Conservation (phyloP, 2,113 vertebrate genomes). For the Xenus cinereus region DNA sequence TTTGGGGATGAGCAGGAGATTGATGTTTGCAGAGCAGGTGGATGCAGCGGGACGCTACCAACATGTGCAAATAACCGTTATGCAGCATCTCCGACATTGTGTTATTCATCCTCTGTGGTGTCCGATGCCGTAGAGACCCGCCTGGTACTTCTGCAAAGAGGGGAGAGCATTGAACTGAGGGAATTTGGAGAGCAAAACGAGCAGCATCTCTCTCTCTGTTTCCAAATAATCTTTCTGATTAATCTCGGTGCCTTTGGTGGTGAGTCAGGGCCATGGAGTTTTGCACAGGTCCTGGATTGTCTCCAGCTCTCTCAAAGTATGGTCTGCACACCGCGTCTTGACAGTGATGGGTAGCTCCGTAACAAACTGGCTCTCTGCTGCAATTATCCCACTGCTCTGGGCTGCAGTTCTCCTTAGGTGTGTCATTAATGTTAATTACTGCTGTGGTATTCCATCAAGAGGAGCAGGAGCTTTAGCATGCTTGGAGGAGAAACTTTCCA, state of each 20-base stretch:
- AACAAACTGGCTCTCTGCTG: background rate
- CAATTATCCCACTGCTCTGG: background rate
- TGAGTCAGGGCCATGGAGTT: background rate
- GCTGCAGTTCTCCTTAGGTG: conserved; percentile 19
- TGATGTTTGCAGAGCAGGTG: conserved; percentile 22
- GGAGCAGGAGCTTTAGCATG: conserved; percentile 46
- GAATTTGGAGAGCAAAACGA: background rate
- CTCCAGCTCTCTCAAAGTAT: background rate
- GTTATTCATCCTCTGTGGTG: background rate
- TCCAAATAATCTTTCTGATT: background rate
- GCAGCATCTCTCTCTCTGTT: background rate
- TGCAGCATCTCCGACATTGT: fast-evolving
- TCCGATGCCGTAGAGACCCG: fast-evolving
- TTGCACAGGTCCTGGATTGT: background rate
- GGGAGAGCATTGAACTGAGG: background rate
- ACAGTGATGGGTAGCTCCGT: background rate
- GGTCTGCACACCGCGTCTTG: background rate
- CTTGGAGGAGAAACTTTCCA: conserved; percentile 54
- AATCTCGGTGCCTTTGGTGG: background rate
- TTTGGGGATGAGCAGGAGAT: background rate
- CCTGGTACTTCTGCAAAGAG: background rate
- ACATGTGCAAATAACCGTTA: background rate
- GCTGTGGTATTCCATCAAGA: conserved; percentile 5
- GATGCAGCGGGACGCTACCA: background rate
- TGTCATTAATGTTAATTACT: conserved; percentile 80